Conservation (phyloP, 1,140 invertebrate species). For the Epicauta chinensis region DNA sequence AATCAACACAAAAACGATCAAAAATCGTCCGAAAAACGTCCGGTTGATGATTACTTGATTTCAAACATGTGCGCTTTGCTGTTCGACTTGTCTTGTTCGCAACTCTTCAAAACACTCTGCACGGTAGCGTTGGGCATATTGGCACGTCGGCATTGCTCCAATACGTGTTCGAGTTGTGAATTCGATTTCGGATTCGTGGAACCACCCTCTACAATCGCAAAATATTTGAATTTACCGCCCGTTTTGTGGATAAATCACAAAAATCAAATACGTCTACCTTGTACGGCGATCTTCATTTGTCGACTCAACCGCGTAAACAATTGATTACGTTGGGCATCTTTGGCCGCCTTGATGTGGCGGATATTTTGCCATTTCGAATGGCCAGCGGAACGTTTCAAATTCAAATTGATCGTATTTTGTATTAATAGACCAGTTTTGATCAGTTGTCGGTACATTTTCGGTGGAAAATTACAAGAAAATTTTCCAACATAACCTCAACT, state of each 20-base stretch:
- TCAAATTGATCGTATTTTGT: background rate
- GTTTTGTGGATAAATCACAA: too few species aligned
- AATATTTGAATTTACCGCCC: constrained; percentile 13
- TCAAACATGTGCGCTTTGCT: constrained; percentile 39
- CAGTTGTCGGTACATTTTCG: too few species aligned
- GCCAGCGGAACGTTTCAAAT: constrained; percentile 48
- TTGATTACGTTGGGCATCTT: constrained; percentile 50
- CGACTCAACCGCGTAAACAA: constrained; percentile 44
- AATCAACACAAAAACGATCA: constrained; percentile 24
- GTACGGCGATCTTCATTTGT: constrained; percentile 51
- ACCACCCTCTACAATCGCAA: constrained; percentile 43
- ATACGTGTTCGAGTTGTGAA: constrained; percentile 46
- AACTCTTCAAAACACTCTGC: constrained; percentile 50
- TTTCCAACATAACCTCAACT: too few species aligned
- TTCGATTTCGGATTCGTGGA: constrained; percentile 52
- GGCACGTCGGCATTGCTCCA: constrained; percentile 52
- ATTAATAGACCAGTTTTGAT: background rate
- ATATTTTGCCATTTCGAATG: constrained; percentile 74
- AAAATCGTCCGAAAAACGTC: too few species aligned
- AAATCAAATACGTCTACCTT: constrained; percentile 43
- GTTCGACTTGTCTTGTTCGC: constrained; percentile 39
- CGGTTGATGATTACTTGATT: constrained; percentile 42
- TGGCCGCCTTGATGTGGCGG: constrained; percentile 55
- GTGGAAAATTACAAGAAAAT: too few species aligned
- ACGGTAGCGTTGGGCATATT: constrained; percentile 55